phyloP scores from a whole-genome alignment of 2,888 invertebrate species.

The Phytoseiulus persimilis region DNA sequence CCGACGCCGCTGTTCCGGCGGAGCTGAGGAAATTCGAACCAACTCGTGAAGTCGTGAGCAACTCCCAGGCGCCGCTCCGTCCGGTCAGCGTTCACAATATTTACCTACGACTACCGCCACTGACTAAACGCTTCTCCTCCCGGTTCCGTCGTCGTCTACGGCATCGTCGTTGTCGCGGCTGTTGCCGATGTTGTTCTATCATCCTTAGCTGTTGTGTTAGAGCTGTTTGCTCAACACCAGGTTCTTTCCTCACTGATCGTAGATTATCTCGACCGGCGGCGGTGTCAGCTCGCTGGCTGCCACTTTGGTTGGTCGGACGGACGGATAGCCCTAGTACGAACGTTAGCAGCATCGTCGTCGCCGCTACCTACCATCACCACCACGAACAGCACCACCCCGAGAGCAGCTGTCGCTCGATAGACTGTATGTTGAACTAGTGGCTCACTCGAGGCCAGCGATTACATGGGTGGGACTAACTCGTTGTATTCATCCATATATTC shows the following conservation, averaged over 20 bases:
- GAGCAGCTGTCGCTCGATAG: neutral
- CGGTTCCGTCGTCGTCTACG: neutral
- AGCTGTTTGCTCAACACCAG: neutral
- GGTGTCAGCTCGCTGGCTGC: neutral
- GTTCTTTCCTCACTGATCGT: neutral
- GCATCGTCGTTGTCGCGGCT: neutral
- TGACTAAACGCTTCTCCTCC: neutral
- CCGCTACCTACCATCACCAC: neutral
- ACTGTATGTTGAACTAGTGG: neutral
- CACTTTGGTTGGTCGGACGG: neutral
- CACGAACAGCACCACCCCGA: neutral
- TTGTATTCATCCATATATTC: neutral
- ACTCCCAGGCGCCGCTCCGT: conserved; percentile 5
- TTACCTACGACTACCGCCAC: conserved; percentile 5
- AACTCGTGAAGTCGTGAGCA: conserved; percentile 5
- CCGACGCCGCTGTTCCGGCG: neutral
- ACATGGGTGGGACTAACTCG: conserved; percentile 5
- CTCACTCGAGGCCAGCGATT: neutral
- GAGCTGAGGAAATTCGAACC: neutral
- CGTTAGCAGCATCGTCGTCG: neutral
- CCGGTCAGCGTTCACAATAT: neutral
- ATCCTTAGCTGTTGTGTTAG: neutral
- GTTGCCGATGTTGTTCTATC: neutral
- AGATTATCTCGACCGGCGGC: neutral
- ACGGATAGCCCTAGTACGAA: neutral